Evolutionary conservation across 2,113 vertebrate genomes (phyloP).

Genomic region (Sorex araneus): DNA sequence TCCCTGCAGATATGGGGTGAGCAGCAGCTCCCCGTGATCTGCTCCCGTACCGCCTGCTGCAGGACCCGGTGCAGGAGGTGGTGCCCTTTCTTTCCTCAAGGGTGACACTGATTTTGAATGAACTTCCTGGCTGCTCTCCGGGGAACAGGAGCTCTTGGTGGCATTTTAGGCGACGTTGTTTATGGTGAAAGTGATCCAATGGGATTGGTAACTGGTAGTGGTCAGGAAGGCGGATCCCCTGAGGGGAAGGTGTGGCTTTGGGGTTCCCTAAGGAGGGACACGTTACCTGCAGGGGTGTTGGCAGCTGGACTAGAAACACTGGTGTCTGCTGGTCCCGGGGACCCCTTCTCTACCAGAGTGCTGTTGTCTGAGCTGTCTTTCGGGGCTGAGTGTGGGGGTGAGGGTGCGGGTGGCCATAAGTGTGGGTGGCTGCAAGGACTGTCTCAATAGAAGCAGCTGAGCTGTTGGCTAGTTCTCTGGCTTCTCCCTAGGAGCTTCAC

Average conservation of each 20-base stretch:
- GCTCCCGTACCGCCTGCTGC: no score
- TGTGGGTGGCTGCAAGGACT: not conserved
- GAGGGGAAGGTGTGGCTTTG: not conserved
- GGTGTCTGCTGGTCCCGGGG: not conserved
- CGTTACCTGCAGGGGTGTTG: not conserved
- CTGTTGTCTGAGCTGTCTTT: not conserved
- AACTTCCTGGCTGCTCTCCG: not conserved
- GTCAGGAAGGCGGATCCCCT: not conserved
- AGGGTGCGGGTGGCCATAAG: not conserved
- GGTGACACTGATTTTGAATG: conserved; percentile 6
- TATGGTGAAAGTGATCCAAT: not conserved
- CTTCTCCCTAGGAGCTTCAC: not conserved
- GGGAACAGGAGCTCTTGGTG: not conserved
- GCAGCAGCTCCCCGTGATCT: no score
- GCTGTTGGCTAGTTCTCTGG: not conserved
- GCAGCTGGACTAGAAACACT: not conserved
- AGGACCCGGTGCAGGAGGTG: not conserved
- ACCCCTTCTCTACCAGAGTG: not conserved
- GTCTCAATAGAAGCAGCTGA: not conserved
- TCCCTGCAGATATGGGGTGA: no score
- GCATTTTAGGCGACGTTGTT: not conserved
- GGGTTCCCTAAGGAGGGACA: not conserved
- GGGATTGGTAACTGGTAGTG: not conserved
- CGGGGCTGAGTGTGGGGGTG: no score
- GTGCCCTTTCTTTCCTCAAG: conserved; percentile 17